Evolutionary conservation across 2,797 vertebrate genomes (phyloP), one percentile per base, ranked within the genome.

Genomic region (Nasua narica): DNA sequence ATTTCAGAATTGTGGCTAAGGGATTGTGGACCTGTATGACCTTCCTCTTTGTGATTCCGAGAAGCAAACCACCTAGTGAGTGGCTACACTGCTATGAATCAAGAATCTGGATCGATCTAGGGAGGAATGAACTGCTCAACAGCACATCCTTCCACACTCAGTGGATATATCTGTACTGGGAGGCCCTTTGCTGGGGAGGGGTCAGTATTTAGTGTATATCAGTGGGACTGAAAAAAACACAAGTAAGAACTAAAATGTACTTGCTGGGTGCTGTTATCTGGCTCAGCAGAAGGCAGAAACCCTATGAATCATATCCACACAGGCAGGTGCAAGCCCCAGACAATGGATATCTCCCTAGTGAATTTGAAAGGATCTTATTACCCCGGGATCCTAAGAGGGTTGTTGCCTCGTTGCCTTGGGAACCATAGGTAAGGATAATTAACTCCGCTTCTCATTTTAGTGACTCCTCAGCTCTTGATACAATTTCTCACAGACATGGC

Each of bases 381-480:
- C 92, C 21, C 62, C 77, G 90, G 90, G 48, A 90, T 97, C 93
- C 95, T 96, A 40, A 58, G 93, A 77, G 96, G 12, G 46, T 83
- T 93, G 95, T 96, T 96, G 92, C 78, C 72, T 95, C 87, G 94
- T 96, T 95, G 87, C 95, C 92, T 89, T 93, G 96, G 96, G 83
- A 97, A 95, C 95, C 76, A 67, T 4, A 91, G 67, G 86, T 74
- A 83, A 96, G 79, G 86, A 87, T 90, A 95, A 95, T 97, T 89
- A 95, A 74, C 54, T 83, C 82, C 72, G 93, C 65, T 89, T 32
- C 65, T 95, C 35, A 29, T 92, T 89, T 95, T 85, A 89, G n/a
- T 23, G 15, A 65, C 77, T 91, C 58, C 93, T 83, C 65, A 7
- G 77, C 78, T 92, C 76, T 67, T 12, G 12, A n/a, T 25, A 40